Conservation (phyloP, 2,888 invertebrate genomes). For the Parascotia fuliginaria region DNA sequence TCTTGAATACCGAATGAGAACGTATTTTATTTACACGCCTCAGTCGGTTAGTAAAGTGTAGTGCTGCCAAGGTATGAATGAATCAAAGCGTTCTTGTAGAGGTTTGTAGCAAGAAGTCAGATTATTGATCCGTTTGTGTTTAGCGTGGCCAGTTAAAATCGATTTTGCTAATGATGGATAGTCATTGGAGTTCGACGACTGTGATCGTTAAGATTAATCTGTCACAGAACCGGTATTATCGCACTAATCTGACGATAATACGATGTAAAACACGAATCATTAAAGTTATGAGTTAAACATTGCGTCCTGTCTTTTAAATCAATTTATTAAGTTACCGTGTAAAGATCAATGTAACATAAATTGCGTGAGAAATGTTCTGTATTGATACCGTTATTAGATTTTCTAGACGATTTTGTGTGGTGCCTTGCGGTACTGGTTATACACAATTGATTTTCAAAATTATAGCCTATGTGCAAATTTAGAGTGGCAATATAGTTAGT, state of each 20-base stretch:
- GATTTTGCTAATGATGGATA: slow-evolving; percentile 60
- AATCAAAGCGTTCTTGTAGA: slow-evolving; percentile 10
- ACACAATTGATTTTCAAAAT: slow-evolving; percentile 59
- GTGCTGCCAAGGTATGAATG: background rate
- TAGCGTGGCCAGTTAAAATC: slow-evolving; percentile 43
- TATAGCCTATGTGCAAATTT: slow-evolving; percentile 48
- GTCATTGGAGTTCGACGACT: slow-evolving; percentile 68
- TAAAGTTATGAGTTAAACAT: slow-evolving; percentile 28
- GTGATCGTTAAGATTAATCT: slow-evolving; percentile 67
- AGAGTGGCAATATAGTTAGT: slow-evolving; percentile 39
- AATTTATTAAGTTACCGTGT: slow-evolving; percentile 21
- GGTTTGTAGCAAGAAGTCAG: slow-evolving; percentile 23
- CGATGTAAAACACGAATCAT: slow-evolving; percentile 32
- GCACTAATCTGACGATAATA: slow-evolving; percentile 28
- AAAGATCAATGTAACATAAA: slow-evolving; percentile 22
- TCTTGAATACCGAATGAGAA: background rate
- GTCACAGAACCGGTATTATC: slow-evolving; percentile 69
- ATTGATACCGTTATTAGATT: slow-evolving; percentile 22
- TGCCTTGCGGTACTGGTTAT: slow-evolving; percentile 53
- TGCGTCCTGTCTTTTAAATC: slow-evolving; percentile 24
- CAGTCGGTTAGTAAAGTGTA: background rate
- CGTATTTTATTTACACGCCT: slow-evolving; percentile 9
- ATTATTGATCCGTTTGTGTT: slow-evolving; percentile 36
- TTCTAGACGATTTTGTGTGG: slow-evolving; percentile 39
- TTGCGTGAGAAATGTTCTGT: slow-evolving; percentile 12